phyloP scores from a whole-genome alignment of 1,140 invertebrate genomes.

The Dinothrombium tinctorium region DNA sequence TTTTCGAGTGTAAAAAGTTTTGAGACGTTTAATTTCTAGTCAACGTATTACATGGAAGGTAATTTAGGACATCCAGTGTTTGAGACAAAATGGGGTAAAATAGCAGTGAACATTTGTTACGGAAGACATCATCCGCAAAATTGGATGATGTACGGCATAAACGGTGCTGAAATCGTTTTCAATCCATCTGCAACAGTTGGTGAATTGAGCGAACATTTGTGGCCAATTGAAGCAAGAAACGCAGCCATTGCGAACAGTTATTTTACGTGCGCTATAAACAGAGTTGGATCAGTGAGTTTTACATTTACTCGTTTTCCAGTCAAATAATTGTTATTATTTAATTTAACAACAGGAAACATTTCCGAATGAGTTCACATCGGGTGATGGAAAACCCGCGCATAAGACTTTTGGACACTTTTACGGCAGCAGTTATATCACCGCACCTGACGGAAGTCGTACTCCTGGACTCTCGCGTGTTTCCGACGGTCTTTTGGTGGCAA shows the following conservation, averaged over 20 bases:
- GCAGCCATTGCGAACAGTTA: conserved; percentile 91
- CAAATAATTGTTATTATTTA: neutral
- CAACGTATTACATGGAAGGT: conserved; percentile 92
- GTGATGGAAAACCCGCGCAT: conserved; percentile 69
- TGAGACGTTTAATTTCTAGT: conserved; percentile 24
- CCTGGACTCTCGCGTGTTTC: conserved; percentile 55
- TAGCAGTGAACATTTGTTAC: conserved; percentile 94
- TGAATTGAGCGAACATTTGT: conserved; percentile 67
- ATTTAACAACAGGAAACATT: conserved; percentile 38
- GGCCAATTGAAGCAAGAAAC: conserved; percentile 83
- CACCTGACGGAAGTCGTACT: conserved; percentile 74
- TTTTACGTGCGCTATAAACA: conserved; percentile 81
- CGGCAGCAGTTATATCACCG: conserved; percentile 79
- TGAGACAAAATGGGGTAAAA: conserved; percentile 37
- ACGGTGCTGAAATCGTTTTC: conserved; percentile 36
- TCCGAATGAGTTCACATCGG: conserved; percentile 81
- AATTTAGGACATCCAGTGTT: conserved; percentile 85
- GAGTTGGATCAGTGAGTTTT: conserved; percentile 51
- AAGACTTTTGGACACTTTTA: conserved; percentile 92
- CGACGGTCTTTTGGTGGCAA: conserved; percentile 73
- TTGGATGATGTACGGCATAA: conserved; percentile 88
- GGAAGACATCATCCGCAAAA: conserved; percentile 92
- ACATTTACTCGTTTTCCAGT: conserved; percentile 6
- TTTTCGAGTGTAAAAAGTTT: neutral
- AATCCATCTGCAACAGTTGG: conserved; percentile 91